phyloP scores from a whole-genome alignment of 2,797 vertebrate genomes.

The Chromobotia macracanthus region DNA sequence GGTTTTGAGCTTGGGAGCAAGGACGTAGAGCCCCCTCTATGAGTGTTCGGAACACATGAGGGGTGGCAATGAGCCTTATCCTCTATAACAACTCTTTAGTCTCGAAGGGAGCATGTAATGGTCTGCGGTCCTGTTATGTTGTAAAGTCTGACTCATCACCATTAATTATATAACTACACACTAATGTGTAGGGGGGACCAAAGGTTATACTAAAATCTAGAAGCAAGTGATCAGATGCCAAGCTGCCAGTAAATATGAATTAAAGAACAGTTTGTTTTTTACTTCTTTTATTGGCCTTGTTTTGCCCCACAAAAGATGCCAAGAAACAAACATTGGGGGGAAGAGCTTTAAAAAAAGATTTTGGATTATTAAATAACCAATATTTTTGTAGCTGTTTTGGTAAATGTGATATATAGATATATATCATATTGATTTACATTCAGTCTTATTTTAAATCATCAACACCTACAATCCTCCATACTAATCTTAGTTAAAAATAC shows the following conservation, averaged over 20 bases:
- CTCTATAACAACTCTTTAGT: slow-evolving; percentile 60
- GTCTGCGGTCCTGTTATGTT: slow-evolving; percentile 45
- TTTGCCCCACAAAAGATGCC: slow-evolving; percentile 10
- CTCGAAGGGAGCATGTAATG: slow-evolving; percentile 48
- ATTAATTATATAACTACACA: slow-evolving; percentile 50
- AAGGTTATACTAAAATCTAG: slow-evolving; percentile 35
- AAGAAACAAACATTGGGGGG: slow-evolving; percentile 16
- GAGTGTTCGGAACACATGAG: slow-evolving; percentile 42
- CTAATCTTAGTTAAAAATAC: too few species aligned
- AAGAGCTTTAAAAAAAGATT: background rate
- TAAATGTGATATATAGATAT: too few species aligned
- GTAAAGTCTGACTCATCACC: slow-evolving; percentile 57
- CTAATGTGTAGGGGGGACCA: slow-evolving; percentile 41
- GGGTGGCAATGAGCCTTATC: slow-evolving; percentile 54
- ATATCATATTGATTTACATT: too few species aligned
- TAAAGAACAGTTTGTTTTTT: slow-evolving; percentile 26
- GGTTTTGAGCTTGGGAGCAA: slow-evolving; percentile 37
- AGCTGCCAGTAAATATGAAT: slow-evolving; percentile 35
- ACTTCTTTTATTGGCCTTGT: slow-evolving; percentile 32
- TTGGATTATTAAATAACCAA: too few species aligned
- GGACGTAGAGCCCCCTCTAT: slow-evolving; percentile 30
- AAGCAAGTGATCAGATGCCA: slow-evolving; percentile 20
- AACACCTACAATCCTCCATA: too few species aligned
- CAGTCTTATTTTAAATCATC: too few species aligned
- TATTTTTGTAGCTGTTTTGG: too few species aligned